A percentile compares a stretch with the other conserved stretches of the same genome.
Conservation (phyloP, 2,888 invertebrate genomes). For the Ischnus inquisitorius region DNA sequence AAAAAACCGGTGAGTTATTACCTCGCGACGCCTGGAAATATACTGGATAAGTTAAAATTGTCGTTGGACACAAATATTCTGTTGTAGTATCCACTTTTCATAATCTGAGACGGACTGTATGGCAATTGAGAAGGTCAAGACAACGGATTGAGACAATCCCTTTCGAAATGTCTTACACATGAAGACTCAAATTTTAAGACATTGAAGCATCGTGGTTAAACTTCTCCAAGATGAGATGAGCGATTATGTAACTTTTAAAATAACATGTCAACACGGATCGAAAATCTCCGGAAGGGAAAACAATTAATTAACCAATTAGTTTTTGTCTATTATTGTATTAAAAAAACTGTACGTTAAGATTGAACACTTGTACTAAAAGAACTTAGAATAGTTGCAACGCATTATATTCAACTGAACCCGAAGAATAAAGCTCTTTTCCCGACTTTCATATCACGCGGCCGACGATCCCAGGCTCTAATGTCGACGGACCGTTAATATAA, state of each 20-base stretch:
- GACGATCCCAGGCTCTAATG: not conserved
- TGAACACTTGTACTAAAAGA: not conserved
- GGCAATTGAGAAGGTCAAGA: no score
- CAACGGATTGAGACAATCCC: no score
- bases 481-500: not conserved
- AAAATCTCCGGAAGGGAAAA: not conserved
- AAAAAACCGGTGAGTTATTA: slow-evolving; percentile 11
- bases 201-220: no score
- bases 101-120: no score
- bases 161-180: no score
- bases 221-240: no score
- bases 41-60: not conserved
- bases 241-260: no score
- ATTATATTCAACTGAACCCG: not conserved
- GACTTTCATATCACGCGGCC: not conserved
- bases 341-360: not conserved
- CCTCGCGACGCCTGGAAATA: not conserved
- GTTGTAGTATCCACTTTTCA: no score
- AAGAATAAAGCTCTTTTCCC: not conserved
- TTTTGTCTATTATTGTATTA: no score
- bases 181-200: no score
- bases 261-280: not conserved
- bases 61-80: not conserved
- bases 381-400: not conserved
- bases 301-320: not conserved